Base-by-base conservation (phyloP, 2,113 vertebrate genomes). In the Cervus canadensis region DNA sequence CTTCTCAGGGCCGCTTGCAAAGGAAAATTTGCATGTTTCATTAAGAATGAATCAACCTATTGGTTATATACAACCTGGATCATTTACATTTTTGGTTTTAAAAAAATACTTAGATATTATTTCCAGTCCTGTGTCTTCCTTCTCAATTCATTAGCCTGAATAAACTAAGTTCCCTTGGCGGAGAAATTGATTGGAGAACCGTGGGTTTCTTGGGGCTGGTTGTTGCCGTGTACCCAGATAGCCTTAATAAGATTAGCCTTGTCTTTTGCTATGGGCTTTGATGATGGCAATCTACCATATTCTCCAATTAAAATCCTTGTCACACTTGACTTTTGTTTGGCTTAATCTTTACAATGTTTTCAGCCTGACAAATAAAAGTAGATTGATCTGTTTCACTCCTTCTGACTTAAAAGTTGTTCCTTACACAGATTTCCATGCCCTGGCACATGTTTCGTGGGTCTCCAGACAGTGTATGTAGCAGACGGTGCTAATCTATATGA, bases 311-410 rank as follows among this genome's bases (percentile, higher is more conserved):
- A 98, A 97, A 97, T 76, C 94, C 50, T 81, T 93, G 79, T 97
- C 91, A 97, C 89, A 97, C 87, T 97, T 97, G 93, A 97, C 79
- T 97, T 97, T 97, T 94, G 83, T 95, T 97, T 94, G 97, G 95
- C 91, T 98, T 98, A 97, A 94, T 95, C 97, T 98, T 96, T 97
- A 76, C 89, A 84, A 16, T 87, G 45, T 92, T 79, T 95, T 97
- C 85, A 62, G 94, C 79, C 91, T 84, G 30, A 96, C 83, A 76
- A 97, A 86, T 92, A 64, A 95, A 97, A 98, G 81, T 86, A 74
- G 92, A 94, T 95, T n/a, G 67, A 97, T 98, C 88, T 89, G 83
- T 95, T 97, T 98, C 54, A 82, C 74, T 78, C 26, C 71, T 50
- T 96, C 45, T 83, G 71, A 85, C 52, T 96, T 62, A 86, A 95